Evolutionary conservation across 2,113 vertebrate species (phyloP).

Genomic region (Ranitomeya imitator): DNA sequence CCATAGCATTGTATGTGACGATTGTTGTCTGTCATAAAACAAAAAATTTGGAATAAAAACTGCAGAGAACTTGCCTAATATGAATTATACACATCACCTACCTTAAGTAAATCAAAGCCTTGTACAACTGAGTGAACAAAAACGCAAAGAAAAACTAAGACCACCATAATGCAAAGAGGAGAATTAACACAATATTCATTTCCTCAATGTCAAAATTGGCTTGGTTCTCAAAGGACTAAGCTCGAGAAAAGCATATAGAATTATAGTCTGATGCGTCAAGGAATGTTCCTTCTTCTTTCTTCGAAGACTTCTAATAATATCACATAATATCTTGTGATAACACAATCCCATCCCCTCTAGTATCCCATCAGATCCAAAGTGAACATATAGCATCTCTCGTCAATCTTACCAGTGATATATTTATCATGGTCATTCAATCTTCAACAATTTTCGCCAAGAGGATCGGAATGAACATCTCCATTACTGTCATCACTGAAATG

Average conservation of each 20-base stretch:
- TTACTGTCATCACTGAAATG: conserved; percentile 40
- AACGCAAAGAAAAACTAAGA: too few species aligned
- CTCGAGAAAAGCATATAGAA: not conserved
- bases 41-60: too few species aligned
- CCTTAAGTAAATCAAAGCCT: too few species aligned
- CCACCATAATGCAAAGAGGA: not conserved
- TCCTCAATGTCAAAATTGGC: not conserved
- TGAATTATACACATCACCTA: too few species aligned
- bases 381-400: not conserved
- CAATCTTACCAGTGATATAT: not conserved
- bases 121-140: too few species aligned
- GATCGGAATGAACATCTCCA: not conserved
- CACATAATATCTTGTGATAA: not conserved
- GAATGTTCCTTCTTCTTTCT: not conserved
- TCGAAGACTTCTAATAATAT: not conserved
- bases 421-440: conserved; percentile 4
- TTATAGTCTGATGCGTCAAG: not conserved
- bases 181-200: not conserved
- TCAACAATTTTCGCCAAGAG: conserved; percentile 1
- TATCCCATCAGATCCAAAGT: not conserved
- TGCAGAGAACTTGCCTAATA: too few species aligned
- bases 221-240: not conserved
- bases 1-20: too few species aligned
- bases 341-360: not conserved
- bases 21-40: too few species aligned